Percentiles rank a stretch among this genome's conserved stretches.
These are phyloP conservation scores for Rhynchonycteris naso DNA, from an alignment of 2,797 vertebrate genomes.

Conservation along the genomic window DNA sequence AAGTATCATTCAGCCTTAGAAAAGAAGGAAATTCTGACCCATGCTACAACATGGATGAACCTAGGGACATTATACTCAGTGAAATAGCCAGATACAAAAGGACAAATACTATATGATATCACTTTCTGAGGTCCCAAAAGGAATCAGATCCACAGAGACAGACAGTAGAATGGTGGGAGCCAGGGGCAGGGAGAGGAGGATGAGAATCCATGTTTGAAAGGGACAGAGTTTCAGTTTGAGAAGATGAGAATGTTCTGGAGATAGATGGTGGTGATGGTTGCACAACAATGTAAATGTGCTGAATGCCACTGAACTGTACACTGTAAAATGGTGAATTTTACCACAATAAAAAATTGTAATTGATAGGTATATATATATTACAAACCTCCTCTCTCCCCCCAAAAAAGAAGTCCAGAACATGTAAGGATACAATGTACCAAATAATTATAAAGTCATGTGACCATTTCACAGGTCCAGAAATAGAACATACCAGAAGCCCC, in stretches of 20 bases:
- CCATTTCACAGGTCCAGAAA: neutral
- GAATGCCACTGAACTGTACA: neutral
- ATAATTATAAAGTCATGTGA: neutral
- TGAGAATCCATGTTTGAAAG: neutral
- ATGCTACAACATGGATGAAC: neutral
- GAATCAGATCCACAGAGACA: neutral
- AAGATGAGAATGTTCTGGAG: neutral
- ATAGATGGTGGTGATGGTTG: neutral
- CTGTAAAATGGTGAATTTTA: neutral
- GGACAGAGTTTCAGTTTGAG: neutral
- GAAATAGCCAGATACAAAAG: neutral
- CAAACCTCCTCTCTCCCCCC: neutral
- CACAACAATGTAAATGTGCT: rapidly evolving
- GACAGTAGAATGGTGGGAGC: neutral
- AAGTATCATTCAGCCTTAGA: neutral
- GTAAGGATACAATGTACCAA: neutral
- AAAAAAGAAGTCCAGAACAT: neutral
- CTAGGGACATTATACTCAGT: no score
- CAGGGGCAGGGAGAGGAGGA: neutral
- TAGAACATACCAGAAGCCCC: neutral
- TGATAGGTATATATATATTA: no score
- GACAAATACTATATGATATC: neutral
- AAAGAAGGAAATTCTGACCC: neutral
- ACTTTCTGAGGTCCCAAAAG: neutral
- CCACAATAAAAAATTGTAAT: neutral